Percentiles rank a stretch among this genome's conserved stretches.
Evolutionary conservation across 2,888 invertebrate species (phyloP).

Genomic region (Sarcophaga variegata): DNA sequence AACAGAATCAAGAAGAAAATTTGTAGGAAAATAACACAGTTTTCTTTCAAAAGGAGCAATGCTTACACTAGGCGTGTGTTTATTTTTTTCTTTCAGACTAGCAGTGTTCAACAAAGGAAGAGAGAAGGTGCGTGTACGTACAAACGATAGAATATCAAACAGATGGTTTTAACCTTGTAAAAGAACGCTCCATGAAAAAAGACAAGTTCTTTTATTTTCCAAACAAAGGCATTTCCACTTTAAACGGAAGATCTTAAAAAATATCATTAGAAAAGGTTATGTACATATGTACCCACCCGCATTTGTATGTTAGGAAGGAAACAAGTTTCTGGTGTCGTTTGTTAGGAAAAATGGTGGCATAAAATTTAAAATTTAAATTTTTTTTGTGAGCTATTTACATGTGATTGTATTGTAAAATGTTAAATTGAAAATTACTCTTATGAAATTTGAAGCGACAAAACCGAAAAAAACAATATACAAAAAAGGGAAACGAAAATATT

Average conservation of each 20-base stretch:
- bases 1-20: background rate
- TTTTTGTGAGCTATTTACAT: background rate
- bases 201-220: background rate
- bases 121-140: no score
- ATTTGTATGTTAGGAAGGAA: conserved; percentile 36
- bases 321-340: conserved; percentile 61
- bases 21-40: no score
- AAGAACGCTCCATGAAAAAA: background rate
- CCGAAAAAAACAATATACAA: background rate
- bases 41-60: no score
- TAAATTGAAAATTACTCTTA: no score
- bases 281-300: background rate
- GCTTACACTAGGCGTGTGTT: no score
- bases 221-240: conserved; percentile 14
- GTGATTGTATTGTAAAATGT: background rate
- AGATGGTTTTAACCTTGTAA: no score
- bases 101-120: no score
- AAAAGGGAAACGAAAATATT: background rate
- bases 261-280: conserved; percentile 32
- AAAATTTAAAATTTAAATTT: conserved; percentile 64
- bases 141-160: no score
- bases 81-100: no score
- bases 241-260: background rate
- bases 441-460: background rate
- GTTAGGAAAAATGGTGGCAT: conserved; percentile 48